These are phyloP conservation scores for Drosophila nigromelanica DNA, from an alignment of 1,140 invertebrate genomes.

Conservation along the genomic window DNA sequence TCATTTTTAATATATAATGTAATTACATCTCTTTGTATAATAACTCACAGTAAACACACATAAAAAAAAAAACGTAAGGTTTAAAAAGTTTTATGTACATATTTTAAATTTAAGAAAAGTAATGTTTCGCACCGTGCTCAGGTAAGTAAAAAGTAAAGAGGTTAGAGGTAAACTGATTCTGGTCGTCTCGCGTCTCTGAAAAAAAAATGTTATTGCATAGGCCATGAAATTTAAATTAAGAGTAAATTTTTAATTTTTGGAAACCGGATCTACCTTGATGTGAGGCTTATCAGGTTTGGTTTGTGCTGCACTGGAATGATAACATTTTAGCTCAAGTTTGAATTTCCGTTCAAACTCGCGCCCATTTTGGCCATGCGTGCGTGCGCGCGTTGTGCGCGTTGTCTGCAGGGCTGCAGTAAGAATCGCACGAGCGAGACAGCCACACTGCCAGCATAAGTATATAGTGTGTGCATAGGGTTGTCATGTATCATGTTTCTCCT, in stretches of 20 bases:
- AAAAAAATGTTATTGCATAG: no score
- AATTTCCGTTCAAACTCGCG: not conserved
- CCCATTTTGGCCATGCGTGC: not conserved
- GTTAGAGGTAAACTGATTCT: no score
- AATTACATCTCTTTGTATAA: not conserved
- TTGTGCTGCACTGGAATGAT: no score
- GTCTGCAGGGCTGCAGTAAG: constrained; percentile 28
- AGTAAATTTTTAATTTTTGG: no score
- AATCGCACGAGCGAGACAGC: constrained; percentile 22
- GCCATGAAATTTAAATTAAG: no score
- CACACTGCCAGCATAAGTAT: not conserved
- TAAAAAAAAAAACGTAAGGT: constrained; percentile 8
- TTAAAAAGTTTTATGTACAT: constrained; percentile 17
- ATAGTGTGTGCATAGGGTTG: constrained; percentile 25
- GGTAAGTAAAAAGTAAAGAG: constrained; percentile 16
- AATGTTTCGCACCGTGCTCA: constrained; percentile 20
- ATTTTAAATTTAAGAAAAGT: constrained; percentile 21
- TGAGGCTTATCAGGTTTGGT: no score
- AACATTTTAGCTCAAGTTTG: not conserved
- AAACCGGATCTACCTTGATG: no score
- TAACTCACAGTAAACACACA: constrained; percentile 2
- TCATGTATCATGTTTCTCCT: constrained; percentile 43
- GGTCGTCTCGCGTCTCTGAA: no score
- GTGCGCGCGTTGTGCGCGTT: constrained; percentile 11
- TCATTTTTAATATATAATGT: not conserved